These are phyloP conservation scores for Charina bottae DNA, from an alignment of 2,113 vertebrate genomes.

Conservation along the genomic window DNA sequence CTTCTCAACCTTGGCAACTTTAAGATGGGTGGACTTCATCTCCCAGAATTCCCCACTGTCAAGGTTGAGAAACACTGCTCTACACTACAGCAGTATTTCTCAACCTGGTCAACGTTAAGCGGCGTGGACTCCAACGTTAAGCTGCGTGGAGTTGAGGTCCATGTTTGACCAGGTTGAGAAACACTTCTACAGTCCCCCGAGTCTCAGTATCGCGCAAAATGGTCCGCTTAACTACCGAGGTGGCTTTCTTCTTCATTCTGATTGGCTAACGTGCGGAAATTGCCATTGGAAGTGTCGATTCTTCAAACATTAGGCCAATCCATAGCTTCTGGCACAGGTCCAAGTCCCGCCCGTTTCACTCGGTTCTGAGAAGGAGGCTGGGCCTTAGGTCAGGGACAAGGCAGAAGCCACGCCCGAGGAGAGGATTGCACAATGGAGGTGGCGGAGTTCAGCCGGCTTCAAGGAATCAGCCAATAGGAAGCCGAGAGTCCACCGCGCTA, in stretches of 20 bases:
- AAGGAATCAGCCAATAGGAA: background rate
- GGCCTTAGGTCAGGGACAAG: too few species aligned
- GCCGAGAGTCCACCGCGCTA: background rate
- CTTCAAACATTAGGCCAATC: background rate
- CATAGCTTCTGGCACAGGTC: rapidly evolving
- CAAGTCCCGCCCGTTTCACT: background rate
- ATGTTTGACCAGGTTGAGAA: too few species aligned
- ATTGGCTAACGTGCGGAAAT: background rate
- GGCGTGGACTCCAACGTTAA: too few species aligned
- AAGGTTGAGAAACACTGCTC: too few species aligned
- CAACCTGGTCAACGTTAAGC: too few species aligned
- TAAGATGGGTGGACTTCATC: too few species aligned
- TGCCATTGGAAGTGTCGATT: background rate
- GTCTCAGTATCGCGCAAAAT: conserved; percentile 10
- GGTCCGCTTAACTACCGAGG: background rate
- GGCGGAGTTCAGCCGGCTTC: background rate
- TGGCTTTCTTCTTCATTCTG: rapidly evolving
- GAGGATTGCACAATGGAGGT: background rate
- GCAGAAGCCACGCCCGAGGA: background rate
- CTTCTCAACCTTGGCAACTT: too few species aligned
- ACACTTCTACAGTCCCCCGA: too few species aligned
- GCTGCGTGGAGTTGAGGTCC: too few species aligned
- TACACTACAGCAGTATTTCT: too few species aligned
- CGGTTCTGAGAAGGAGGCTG: too few species aligned
- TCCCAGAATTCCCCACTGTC: too few species aligned